Conservation (phyloP, 2,888 invertebrate species). For the Nomada ferruginata region DNA sequence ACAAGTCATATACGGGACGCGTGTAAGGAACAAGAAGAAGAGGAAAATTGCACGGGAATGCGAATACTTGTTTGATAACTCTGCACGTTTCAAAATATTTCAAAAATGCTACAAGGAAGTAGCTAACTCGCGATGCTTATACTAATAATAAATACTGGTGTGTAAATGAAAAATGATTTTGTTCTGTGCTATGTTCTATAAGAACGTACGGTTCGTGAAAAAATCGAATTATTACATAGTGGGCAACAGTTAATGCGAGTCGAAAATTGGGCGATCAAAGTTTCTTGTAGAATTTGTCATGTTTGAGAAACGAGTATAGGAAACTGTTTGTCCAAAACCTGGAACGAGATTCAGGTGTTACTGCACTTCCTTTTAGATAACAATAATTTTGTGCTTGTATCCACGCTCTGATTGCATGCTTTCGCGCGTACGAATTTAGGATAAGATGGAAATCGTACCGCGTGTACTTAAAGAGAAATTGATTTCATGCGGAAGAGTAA, state of each 20-base stretch:
- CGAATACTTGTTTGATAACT: no score
- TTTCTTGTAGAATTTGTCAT: neutral
- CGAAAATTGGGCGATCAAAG: no score
- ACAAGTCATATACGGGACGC: no score
- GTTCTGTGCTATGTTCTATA: no score
- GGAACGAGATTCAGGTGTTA: neutral
- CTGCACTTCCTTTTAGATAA: neutral
- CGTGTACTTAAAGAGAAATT: neutral
- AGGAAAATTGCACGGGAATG: no score
- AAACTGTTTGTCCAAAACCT: neutral
- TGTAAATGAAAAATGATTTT: no score
- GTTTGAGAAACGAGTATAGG: neutral
- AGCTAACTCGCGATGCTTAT: no score
- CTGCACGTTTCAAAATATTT: no score
- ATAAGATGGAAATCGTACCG: neutral
- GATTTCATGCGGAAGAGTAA: neutral
- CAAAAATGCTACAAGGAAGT: no score
- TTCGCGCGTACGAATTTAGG: conserved; percentile 7
- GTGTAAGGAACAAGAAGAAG: no score
- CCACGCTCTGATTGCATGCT: neutral
- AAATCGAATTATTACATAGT: neutral
- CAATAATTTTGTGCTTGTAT: neutral
- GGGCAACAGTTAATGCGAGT: neutral
- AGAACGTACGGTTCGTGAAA: no score
- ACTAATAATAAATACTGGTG: no score